Percentiles rank a stretch among this genome's conserved stretches.
Evolutionary conservation across 2,797 vertebrate species (phyloP).

Genomic region (Pterois miles): DNA sequence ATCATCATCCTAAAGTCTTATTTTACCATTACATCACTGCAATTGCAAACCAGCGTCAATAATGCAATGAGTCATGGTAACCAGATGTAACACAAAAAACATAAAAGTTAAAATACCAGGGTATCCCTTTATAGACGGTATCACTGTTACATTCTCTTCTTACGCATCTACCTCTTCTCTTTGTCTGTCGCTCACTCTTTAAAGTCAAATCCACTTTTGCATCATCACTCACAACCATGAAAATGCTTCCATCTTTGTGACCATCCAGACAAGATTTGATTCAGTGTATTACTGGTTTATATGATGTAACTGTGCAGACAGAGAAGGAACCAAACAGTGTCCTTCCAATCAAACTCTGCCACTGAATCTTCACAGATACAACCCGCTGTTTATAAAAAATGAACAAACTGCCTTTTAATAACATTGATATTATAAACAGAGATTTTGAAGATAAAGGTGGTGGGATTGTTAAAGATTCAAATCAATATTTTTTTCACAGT

Average conservation of each 20-base stretch:
- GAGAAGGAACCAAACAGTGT: not conserved
- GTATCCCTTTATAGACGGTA: slow-evolving; percentile 5
- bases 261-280: not conserved
- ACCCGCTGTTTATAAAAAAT: not conserved
- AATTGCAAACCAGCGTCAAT: not conserved
- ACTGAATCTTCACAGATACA: not conserved
- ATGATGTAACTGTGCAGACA: not conserved
- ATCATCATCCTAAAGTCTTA: not conserved
- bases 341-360: not conserved
- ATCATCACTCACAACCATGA: not conserved
- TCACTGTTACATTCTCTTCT: slow-evolving; percentile 3
- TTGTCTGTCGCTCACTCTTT: not conserved
- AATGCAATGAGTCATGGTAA: not conserved
- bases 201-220: not conserved
- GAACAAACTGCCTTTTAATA: slow-evolving; percentile 19
- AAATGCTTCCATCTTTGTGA: slow-evolving; percentile 5
- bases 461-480: slow-evolving; percentile 16
- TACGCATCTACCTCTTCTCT: slow-evolving; percentile 59
- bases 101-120: not conserved
- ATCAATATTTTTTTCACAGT: slow-evolving; percentile 25
- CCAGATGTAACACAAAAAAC: not conserved
- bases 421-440: not conserved
- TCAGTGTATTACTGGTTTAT: not conserved
- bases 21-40: not conserved
- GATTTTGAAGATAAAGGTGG: not conserved